phyloP scores from a whole-genome alignment of 2,113 vertebrate genomes.

The Procavia capensis region DNA sequence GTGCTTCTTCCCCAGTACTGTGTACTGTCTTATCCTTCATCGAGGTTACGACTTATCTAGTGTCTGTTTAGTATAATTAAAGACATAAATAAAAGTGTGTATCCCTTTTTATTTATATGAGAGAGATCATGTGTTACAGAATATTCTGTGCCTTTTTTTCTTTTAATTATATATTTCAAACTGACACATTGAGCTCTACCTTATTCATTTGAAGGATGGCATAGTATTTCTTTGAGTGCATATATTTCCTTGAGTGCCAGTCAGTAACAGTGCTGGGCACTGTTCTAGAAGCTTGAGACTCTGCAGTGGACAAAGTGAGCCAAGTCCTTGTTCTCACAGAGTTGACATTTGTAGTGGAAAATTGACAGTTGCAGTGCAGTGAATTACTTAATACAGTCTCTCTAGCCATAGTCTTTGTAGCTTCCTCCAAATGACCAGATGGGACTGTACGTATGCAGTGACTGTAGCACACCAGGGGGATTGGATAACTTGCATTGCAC shows the following conservation, averaged over 20 bases:
- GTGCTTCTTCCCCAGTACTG: too few species aligned
- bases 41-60: too few species aligned
- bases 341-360: not conserved
- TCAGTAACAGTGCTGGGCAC: not conserved
- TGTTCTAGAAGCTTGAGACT: not conserved
- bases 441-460: too few species aligned
- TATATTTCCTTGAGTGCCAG: not conserved
- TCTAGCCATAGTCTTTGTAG: too few species aligned
- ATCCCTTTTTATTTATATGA: not conserved
- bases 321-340: not conserved
- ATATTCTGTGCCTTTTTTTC: not conserved
- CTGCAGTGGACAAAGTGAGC: not conserved
- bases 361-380: not conserved
- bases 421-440: too few species aligned
- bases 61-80: too few species aligned
- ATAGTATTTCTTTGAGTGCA: not conserved
- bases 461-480: too few species aligned
- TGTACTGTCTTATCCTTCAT: too few species aligned
- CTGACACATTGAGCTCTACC: not conserved
- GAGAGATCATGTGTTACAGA: not conserved
- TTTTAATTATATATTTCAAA: not conserved
- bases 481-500: too few species aligned
- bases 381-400: too few species aligned
- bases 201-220: not conserved
- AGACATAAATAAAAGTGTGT: too few species aligned